phyloP scores from a whole-genome alignment of 2,113 vertebrate species.

The human region GRCh38 chr18:45062001-45062500 shows the following conservation, averaged over 20 bases:
- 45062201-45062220: constrained; percentile 61
- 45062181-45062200: constrained; percentile 34
- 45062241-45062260: constrained; percentile 59
- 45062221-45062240: constrained; percentile 55
- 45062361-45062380: not conserved
- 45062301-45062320: constrained; percentile 39
- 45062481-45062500: not conserved
- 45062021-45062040: not conserved
- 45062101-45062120: not conserved
- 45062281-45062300: not conserved
- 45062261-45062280: constrained; percentile 55
- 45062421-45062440: not conserved
- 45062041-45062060: too few relatives aligned
- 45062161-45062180: constrained; percentile 54
- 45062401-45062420: not conserved
- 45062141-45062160: constrained; percentile 67
- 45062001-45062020: not conserved
- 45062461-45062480: not conserved
- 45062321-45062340: constrained; percentile 45
- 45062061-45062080: not conserved
- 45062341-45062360: constrained; percentile 15
- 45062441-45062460: not conserved
- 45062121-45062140: constrained; percentile 60
- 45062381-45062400: not conserved
- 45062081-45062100: not conserved